These are phyloP conservation scores for Drosophila equinoxialis DNA, from an alignment of 1,140 invertebrate genomes.

Conservation along the genomic window DNA sequence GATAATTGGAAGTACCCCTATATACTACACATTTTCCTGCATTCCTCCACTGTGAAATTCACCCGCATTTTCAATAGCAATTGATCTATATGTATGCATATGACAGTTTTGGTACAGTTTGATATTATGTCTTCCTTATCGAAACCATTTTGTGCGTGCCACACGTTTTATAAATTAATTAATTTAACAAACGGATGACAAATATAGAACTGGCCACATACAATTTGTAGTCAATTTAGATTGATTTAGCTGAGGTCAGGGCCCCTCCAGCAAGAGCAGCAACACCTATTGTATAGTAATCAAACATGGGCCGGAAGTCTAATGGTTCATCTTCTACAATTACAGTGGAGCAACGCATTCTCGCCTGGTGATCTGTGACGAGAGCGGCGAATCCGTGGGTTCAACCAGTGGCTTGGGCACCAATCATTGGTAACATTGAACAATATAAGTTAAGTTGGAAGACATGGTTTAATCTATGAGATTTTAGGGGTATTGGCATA, in stretches of 20 bases:
- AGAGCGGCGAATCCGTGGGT: conserved; percentile 87
- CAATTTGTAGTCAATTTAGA: conserved; percentile 60
- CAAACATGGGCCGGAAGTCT: conserved; percentile 34
- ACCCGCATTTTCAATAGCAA: conserved; percentile 23
- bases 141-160: conserved; percentile 47
- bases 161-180: conserved; percentile 48
- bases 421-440: conserved; percentile 87
- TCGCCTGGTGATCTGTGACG: conserved; percentile 89
- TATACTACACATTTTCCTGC: not conserved
- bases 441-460: no score
- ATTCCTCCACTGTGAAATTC: conserved; percentile 7
- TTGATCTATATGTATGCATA: conserved; percentile 9
- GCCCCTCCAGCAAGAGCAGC: conserved; percentile 7
- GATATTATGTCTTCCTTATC: conserved; percentile 23
- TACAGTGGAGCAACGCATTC: conserved; percentile 93
- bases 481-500: conserved; percentile 88
- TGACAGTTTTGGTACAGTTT: not conserved
- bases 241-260: conserved; percentile 58
- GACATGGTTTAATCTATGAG: no score
- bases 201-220: conserved; percentile 28
- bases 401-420: conserved; percentile 88
- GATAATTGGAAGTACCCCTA: conserved; percentile 18
- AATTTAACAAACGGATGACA: conserved; percentile 42
- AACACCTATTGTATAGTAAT: conserved; percentile 50
- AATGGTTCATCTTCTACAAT: conserved; percentile 41